Conservation (phyloP, 2,888 invertebrate species). For the Azorinus chamasolen region DNA sequence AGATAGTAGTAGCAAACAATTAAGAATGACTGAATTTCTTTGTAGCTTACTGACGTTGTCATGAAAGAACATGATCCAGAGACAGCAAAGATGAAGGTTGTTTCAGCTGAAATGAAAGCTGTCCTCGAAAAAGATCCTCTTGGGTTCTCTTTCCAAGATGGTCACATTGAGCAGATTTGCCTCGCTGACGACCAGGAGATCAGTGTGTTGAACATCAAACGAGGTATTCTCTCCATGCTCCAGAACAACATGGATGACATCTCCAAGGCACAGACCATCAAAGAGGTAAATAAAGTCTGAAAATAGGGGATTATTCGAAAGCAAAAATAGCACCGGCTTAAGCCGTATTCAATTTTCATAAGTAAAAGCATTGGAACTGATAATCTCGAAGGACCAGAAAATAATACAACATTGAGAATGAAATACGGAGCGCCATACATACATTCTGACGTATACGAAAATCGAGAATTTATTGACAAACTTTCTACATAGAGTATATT, state of each 20-base stretch:
- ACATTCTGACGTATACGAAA: too few relatives aligned
- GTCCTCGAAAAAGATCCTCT: slow-evolving; percentile 46
- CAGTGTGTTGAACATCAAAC: slow-evolving; percentile 54
- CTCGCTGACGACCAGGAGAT: slow-evolving; percentile 34
- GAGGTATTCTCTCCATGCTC: slow-evolving; percentile 58
- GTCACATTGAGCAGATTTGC: slow-evolving; percentile 53
- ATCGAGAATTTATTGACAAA: too few relatives aligned
- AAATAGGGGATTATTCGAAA: too few relatives aligned
- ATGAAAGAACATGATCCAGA: slow-evolving; percentile 58
- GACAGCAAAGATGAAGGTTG: slow-evolving; percentile 40
- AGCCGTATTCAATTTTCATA: too few relatives aligned
- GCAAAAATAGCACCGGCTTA: too few relatives aligned
- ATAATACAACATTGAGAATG: too few relatives aligned
- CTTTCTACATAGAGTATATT: too few relatives aligned
- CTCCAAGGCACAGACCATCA: slow-evolving; percentile 42
- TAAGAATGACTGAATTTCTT: too few relatives aligned
- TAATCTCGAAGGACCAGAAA: too few relatives aligned
- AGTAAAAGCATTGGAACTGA: too few relatives aligned
- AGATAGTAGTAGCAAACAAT: too few relatives aligned
- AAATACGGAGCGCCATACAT: too few relatives aligned
- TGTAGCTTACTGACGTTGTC: slow-evolving; percentile 52
- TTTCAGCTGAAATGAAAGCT: slow-evolving; percentile 24
- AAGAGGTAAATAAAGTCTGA: slow-evolving; percentile 54
- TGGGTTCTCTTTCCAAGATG: slow-evolving; percentile 59
- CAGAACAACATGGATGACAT: slow-evolving; percentile 64